These are phyloP conservation scores for Globia sparganii DNA, from an alignment of 2,888 invertebrate species.

Conservation along the genomic window DNA sequence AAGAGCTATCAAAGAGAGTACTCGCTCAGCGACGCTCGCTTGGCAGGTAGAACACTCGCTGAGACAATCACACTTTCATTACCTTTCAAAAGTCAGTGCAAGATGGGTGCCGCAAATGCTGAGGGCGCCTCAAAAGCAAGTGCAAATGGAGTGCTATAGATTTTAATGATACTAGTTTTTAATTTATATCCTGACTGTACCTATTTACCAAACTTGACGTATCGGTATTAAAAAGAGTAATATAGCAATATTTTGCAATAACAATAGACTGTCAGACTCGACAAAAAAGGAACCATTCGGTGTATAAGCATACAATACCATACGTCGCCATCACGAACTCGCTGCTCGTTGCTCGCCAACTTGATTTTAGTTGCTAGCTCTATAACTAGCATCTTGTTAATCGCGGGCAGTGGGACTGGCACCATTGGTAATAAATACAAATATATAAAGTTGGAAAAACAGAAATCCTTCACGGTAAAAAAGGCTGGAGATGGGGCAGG, in stretches of 20 bases:
- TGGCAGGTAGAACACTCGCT: background rate
- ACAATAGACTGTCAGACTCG: too few relatives aligned
- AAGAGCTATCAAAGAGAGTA: background rate
- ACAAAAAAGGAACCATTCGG: too few relatives aligned
- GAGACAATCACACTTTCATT: background rate
- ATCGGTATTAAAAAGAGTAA: too few relatives aligned
- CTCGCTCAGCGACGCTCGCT: background rate
- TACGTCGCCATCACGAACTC: background rate
- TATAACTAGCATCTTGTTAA: background rate
- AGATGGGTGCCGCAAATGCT: too few relatives aligned
- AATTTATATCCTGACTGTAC: too few relatives aligned
- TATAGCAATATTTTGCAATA: too few relatives aligned
- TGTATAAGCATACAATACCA: too few relatives aligned
- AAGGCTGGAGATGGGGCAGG: background rate
- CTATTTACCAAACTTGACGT: too few relatives aligned
- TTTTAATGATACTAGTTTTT: too few relatives aligned
- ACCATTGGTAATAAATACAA: constrained; percentile 14
- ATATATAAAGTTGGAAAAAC: constrained; percentile 42
- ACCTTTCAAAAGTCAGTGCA: too few relatives aligned
- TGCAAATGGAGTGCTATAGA: too few relatives aligned
- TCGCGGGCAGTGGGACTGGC: background rate
- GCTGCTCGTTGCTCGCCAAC: background rate
- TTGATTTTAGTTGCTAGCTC: background rate
- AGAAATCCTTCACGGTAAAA: constrained; percentile 32
- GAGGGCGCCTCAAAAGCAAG: too few relatives aligned